Percentiles rank a stretch among this genome's conserved stretches.
Conservation (phyloP, 2,888 invertebrate genomes). For the Vandiemenella viatica region DNA sequence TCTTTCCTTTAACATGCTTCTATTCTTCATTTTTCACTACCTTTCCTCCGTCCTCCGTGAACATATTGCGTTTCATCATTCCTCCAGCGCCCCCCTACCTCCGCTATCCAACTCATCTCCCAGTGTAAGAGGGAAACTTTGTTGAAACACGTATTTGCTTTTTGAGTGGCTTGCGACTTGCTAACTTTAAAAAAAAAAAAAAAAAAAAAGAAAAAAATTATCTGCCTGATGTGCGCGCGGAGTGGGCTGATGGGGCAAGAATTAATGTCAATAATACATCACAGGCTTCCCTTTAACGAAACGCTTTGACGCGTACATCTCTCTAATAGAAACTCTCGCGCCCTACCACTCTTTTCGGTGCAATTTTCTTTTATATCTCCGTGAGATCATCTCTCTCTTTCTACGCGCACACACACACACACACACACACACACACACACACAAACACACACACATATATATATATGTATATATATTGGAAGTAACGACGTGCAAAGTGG, state of each 20-base stretch:
- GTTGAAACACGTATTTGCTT: constrained; percentile 11
- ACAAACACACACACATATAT: no score
- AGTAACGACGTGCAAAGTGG: constrained; percentile 12
- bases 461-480: constrained; percentile 12
- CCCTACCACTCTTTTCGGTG: no score
- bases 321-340: neutral
- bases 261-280: constrained; percentile 15
- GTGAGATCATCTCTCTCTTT: constrained; percentile 6
- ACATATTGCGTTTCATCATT: neutral
- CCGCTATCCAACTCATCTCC: neutral
- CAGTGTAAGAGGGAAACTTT: constrained; percentile 1
- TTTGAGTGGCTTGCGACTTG: constrained; percentile 9
- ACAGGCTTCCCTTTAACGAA: constrained; percentile 7
- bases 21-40: no score
- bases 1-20: no score
- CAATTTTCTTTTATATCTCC: constrained; percentile 8
- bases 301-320: constrained; percentile 9
- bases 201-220: neutral
- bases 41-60: no score
- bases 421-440: no score
- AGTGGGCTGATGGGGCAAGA: constrained; percentile 10
- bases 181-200: constrained; percentile 5
- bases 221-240: neutral
- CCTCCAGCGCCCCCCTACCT: neutral
- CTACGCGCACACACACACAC: constrained; percentile 1